Conservation (phyloP, 2,888 invertebrate genomes). For the Aphrophora alni region DNA sequence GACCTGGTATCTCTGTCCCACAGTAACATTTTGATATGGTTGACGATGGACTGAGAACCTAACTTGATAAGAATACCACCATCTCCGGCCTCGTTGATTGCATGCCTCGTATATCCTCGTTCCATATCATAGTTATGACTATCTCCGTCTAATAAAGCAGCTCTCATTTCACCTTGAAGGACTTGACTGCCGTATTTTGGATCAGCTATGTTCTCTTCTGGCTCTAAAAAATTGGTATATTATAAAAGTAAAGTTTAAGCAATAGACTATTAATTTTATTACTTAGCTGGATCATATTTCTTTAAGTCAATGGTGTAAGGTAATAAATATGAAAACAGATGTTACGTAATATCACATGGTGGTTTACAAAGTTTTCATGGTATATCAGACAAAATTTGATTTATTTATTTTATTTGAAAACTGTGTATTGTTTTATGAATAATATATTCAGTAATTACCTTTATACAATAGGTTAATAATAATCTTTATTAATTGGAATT, state of each 20-base stretch:
- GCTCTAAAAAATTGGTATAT: slow-evolving; percentile 70
- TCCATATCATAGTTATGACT: slow-evolving; percentile 89
- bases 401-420: too few relatives aligned
- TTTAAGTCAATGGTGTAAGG: too few relatives aligned
- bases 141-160: slow-evolving; percentile 90
- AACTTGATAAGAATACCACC: slow-evolving; percentile 87
- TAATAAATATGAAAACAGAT: too few relatives aligned
- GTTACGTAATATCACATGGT: too few relatives aligned
- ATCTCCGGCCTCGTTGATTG: slow-evolving; percentile 73
- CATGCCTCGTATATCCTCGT: slow-evolving; percentile 84
- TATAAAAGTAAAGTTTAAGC: too few relatives aligned
- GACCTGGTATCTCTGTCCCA: slow-evolving; percentile 92
- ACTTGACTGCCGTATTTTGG: slow-evolving; percentile 83
- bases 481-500: too few relatives aligned
- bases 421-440: too few relatives aligned
- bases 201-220: slow-evolving; percentile 92
- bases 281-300: too few relatives aligned
- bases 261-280: not conserved
- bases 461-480: too few relatives aligned
- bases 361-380: too few relatives aligned
- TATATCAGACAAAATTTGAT: too few relatives aligned
- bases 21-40: slow-evolving; percentile 89
- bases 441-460: too few relatives aligned
- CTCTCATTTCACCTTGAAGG: slow-evolving; percentile 86
- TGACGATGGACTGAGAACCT: slow-evolving; percentile 85